Base-by-base conservation (phyloP, 2,797 vertebrate genomes). In the Coccyzus lansbergi region DNA sequence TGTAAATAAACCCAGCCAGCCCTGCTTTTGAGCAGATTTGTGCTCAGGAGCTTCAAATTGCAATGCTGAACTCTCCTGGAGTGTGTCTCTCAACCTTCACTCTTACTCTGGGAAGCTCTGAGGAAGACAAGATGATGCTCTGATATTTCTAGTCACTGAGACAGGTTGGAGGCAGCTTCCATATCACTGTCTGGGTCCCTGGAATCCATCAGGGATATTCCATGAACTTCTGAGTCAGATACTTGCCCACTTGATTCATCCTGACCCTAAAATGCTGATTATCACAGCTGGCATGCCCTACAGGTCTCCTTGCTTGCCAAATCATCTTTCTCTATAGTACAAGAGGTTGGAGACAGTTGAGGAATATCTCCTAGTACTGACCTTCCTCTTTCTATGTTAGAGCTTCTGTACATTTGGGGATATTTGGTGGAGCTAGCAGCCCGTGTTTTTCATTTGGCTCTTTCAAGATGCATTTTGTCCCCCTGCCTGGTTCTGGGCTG, bases 131-230 rank as follows among this genome's bases (percentile, higher is more conserved):
- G 5, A 0, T 13, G 40, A 20, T 38, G 46, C 13, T 53, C 40
- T 1, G 1, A 8, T n/a, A 38, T 10, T 48, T 65, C n/a, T 69
- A 56, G 19, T 34, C 69, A 15, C 6, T 33, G 78, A 29, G 58
- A 51, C n/a, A 51, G 6, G 11, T 25, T 55, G 59, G 36, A 69
- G 21, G 2, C 28, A 24, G 33, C 38, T 15, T 56, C 65, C 16
- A 0, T 52, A 22, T 19, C 0, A 0, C 25, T 36, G 4, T 20
- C 21, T 38, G 31, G 10, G 10, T 33, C 31, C 15, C 13, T 48
- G 36, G 52, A 72, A 60, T 49, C 33, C 22, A 8, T 36, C 15
- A 53, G 82, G 36, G 33, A 15, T 19, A 33, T 49, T 81, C 40
- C 6, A 7, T 36, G n/a, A 65, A 8, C 12, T 52, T 25, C 20